Conservation (phyloP, 2,888 invertebrate genomes). For the Flexamia atlantica region DNA sequence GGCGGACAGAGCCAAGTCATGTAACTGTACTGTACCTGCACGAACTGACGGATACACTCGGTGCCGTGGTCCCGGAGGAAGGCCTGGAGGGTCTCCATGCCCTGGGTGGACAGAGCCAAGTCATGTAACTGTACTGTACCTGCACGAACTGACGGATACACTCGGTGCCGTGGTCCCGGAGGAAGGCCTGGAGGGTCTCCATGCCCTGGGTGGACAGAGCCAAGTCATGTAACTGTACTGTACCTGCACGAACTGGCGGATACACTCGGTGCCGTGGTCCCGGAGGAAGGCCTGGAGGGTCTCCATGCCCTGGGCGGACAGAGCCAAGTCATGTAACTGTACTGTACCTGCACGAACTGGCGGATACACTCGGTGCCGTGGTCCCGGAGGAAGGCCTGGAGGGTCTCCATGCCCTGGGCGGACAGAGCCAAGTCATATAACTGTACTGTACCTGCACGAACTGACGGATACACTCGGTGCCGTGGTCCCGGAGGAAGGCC, state of each 20-base stretch:
- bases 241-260: conserved; percentile 84
- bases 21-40: too few species aligned
- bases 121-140: too few species aligned
- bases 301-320: conserved; percentile 80
- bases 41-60: conserved; percentile 81
- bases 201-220: conserved; percentile 80
- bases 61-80: conserved; percentile 82
- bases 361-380: conserved; percentile 82
- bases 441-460: conserved; percentile 86
- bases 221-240: too few species aligned
- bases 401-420: conserved; percentile 79
- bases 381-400: conserved; percentile 80
- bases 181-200: conserved; percentile 80
- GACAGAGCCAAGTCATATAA: too few species aligned
- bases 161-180: conserved; percentile 81
- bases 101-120: conserved; percentile 80
- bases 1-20: too few species aligned
- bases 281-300: conserved; percentile 80
- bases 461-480: conserved; percentile 81
- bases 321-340: too few species aligned
- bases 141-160: conserved; percentile 83
- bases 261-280: conserved; percentile 82
- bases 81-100: conserved; percentile 80
- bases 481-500: conserved; percentile 81
- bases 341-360: conserved; percentile 84